Conservation (phyloP, 2,113 vertebrate species). For the Chamaea fasciata region DNA sequence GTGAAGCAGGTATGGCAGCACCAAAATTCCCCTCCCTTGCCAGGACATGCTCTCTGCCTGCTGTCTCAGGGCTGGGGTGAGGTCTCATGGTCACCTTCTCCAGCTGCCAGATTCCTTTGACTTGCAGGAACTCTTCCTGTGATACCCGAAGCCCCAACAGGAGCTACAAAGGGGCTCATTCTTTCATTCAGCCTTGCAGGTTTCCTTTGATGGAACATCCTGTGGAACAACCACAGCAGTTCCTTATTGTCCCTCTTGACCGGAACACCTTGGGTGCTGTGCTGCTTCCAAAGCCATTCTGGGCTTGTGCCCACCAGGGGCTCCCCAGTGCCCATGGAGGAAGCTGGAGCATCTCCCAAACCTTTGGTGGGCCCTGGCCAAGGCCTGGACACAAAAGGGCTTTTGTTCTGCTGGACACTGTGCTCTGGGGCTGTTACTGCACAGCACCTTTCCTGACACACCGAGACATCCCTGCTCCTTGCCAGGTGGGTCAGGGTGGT, state of each 20-base stretch:
- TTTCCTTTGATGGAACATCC: not conserved
- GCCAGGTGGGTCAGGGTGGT: rapidly evolving
- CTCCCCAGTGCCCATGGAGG: not conserved
- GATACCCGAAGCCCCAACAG: not conserved
- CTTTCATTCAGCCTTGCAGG: not conserved
- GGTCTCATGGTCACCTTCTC: not conserved
- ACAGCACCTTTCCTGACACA: rapidly evolving
- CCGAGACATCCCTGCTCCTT: not conserved
- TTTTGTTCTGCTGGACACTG: not conserved
- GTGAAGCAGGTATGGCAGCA: not conserved
- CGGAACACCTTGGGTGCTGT: not conserved
- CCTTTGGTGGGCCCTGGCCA: not conserved
- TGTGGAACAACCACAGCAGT: not conserved
- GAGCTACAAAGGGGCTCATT: not conserved
- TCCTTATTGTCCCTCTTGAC: not conserved
- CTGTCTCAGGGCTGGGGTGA: not conserved
- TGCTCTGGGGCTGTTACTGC: not conserved
- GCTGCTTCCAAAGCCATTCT: rapidly evolving
- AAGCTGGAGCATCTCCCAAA: not conserved
- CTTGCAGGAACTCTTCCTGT: rapidly evolving
- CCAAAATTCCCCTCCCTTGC: not conserved
- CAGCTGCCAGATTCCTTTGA: not conserved
- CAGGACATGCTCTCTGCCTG: not conserved
- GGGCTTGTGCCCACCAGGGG: not conserved
- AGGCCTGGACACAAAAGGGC: not conserved